Evolutionary conservation across 2,797 vertebrate genomes (phyloP), one percentile per base, ranked within the genome.

Genomic region (Cercopithecus petaurista): DNA sequence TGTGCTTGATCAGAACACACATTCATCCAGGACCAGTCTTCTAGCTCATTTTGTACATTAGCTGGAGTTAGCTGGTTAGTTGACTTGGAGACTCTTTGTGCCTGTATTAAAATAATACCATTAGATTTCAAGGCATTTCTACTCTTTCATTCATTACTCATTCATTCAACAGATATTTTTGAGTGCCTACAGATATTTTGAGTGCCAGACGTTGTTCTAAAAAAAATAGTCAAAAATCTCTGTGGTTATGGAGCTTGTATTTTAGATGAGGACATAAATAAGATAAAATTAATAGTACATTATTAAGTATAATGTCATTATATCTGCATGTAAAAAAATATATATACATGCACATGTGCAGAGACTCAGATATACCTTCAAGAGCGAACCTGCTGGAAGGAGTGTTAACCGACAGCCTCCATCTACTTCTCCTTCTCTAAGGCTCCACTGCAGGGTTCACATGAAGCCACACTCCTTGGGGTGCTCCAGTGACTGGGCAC

Each of bases 71-170:
- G 36, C 87, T 80, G 39, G 36, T 72, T 48, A 55, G 43, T 41
- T 41, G 82, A 21, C n/a, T n/a, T 75, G 1, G 28, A 43, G 5
- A 26, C 9, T 30, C 39, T 39, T 46, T 36, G 55, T 28, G 28
- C 57, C 43, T 76, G 10, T 50, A 48, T 67, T 87, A 59, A 59
- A 80, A 88, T 55, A 39, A 76, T 84, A 11, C 24, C 41, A 36
- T 84, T 70, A 93, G 86, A 55, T 80, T 81, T 93, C 72, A 93
- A 85, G 75, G 5, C 43, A 57, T 90, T 84, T 81, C 17, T 94
- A 48, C 36, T 93, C 39, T n/a, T 36, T n/a, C 11, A 4, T 87
- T 96, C 19, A 81, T 84, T 28, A 57, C 41, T n/a, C 17, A 46
- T 79, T 85, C 76, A 92, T 88, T 76, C 75, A 90, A 14, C 26